Evolutionary conservation across 2,888 invertebrate species (phyloP).

Genomic region (Drosophila cyrtoloma): DNA sequence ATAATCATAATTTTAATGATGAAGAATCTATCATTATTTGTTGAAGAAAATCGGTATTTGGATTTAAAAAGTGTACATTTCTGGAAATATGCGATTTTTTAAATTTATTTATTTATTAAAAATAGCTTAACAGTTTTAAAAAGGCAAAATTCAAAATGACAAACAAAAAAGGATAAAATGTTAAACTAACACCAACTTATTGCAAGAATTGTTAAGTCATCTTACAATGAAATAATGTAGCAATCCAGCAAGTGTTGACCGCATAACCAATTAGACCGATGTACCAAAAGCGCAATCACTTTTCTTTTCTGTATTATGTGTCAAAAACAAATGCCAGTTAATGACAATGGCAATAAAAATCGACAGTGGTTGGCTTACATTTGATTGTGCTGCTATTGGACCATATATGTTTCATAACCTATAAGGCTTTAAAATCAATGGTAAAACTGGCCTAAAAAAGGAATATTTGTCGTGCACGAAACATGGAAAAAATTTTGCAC

Average conservation of each 20-base stretch:
- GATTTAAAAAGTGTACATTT: too few relatives aligned
- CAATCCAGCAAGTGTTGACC: not conserved
- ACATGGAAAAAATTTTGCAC: conserved; percentile 57
- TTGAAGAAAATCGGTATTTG: not conserved
- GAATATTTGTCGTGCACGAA: conserved; percentile 14
- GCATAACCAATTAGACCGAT: not conserved
- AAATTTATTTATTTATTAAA: not conserved
- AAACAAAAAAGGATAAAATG: not conserved
- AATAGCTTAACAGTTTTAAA: not conserved
- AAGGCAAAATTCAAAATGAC: not conserved
- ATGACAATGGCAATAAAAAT: conserved; percentile 25
- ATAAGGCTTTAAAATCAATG: conserved; percentile 69
- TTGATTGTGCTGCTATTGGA: not conserved
- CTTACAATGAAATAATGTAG: not conserved
- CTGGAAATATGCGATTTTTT: not conserved
- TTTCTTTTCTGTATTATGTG: conserved; percentile 2
- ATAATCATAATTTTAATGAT: not conserved
- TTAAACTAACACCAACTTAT: too few relatives aligned
- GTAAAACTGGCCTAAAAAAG: conserved; percentile 28
- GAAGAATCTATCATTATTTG: not conserved
- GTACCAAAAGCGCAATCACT: not conserved
- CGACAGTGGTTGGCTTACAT: conserved; percentile 49
- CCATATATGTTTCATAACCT: conserved; percentile 24
- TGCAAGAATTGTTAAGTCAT: too few relatives aligned
- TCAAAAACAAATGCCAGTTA: conserved; percentile 47